A percentile compares a stretch with the other conserved stretches of the same genome.
Conservation (phyloP, 2,888 invertebrate species). For the Apotomis turbidana region DNA sequence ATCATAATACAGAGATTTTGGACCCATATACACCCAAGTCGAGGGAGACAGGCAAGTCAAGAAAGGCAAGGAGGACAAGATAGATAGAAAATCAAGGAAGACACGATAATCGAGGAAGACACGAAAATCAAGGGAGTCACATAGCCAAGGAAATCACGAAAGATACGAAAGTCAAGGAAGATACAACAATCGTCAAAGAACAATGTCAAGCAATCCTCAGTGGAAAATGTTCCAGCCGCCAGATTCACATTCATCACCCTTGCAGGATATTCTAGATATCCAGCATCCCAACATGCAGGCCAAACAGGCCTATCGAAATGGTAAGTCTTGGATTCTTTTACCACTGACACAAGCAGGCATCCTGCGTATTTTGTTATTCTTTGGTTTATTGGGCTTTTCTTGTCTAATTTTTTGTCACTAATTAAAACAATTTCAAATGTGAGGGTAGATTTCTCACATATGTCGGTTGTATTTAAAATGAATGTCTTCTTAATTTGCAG, state of each 20-base stretch:
- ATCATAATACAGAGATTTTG: constrained; percentile 72
- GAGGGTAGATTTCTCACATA: too few relatives aligned
- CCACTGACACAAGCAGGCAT: neutral
- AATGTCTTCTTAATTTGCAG: too few relatives aligned
- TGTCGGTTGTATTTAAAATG: too few relatives aligned
- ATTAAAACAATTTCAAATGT: neutral
- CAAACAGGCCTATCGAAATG: constrained; percentile 83
- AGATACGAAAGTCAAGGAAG: constrained; percentile 50
- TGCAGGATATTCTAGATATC: constrained; percentile 92
- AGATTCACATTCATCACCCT: constrained; percentile 91
- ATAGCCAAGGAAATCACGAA: too few relatives aligned
- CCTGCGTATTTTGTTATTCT: neutral
- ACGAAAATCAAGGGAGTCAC: too few relatives aligned
- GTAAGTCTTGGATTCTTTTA: constrained; percentile 59
- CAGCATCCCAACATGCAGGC: constrained; percentile 83
- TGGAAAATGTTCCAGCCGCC: constrained; percentile 96
- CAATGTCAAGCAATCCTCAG: constrained; percentile 93
- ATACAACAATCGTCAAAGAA: constrained; percentile 58
- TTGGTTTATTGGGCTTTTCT: neutral
- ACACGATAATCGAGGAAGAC: too few relatives aligned
- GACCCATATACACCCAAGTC: constrained; percentile 68
- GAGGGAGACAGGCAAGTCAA: too few relatives aligned
- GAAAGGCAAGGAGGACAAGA: too few relatives aligned
- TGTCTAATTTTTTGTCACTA: too few relatives aligned
- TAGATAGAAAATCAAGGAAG: too few relatives aligned